phyloP scores from a whole-genome alignment of 1,140 invertebrate genomes.

The Heliconius himera region DNA sequence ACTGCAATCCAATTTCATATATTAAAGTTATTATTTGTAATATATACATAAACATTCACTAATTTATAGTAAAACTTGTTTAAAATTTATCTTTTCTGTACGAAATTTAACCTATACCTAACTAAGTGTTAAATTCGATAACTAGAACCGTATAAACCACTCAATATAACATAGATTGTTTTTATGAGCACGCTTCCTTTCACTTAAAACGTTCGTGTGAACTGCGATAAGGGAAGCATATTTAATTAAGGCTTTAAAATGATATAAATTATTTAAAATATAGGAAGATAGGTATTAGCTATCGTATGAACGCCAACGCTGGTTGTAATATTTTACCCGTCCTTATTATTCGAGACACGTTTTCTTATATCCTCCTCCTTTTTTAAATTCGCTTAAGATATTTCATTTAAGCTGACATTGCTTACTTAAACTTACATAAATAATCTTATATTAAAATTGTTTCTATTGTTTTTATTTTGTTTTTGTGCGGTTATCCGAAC shows the following conservation, averaged over 20 bases:
- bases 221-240: neutral
- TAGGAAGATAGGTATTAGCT: slow-evolving; percentile 1
- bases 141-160: neutral
- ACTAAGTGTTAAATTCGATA: neutral
- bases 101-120: neutral
- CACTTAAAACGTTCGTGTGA: slow-evolving; percentile 2
- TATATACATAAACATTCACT: neutral
- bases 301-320: neutral
- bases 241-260: slow-evolving; percentile 10
- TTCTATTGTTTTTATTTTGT: neutral
- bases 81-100: neutral
- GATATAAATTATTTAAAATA: slow-evolving; percentile 3
- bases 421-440: slow-evolving; percentile 3
- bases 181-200: slow-evolving; percentile 6
- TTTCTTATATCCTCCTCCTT: neutral
- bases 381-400: slow-evolving; percentile 14
- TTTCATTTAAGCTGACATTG: slow-evolving; percentile 10
- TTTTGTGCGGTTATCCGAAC: neutral
- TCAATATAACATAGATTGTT: slow-evolving; percentile 2
- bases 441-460: slow-evolving; percentile 1
- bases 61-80: neutral
- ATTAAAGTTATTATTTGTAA: neutral
- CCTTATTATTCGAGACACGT: slow-evolving; percentile 9
- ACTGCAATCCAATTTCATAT: neutral
- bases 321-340: slow-evolving; percentile 1